Conservation (phyloP, 2,113 vertebrate species). For the Laticauda laticaudata region DNA sequence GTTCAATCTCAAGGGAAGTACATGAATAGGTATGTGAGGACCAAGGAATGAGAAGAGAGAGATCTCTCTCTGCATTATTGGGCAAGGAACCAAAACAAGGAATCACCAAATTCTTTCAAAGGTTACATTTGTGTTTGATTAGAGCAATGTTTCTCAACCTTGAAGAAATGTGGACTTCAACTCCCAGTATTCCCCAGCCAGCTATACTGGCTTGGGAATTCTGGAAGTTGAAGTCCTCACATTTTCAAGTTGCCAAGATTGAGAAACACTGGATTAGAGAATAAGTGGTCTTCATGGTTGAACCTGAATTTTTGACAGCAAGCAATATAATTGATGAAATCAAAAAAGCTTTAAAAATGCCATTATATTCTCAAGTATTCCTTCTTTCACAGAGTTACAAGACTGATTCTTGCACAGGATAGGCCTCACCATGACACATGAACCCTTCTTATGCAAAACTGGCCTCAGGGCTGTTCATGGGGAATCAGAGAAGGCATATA, state of each 20-base stretch:
- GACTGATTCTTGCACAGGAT: background rate
- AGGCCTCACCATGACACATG: background rate
- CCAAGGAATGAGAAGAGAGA: background rate
- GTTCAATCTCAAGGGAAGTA: background rate
- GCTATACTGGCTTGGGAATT: background rate
- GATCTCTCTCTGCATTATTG: background rate
- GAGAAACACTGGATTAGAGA: background rate
- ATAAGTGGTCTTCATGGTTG: background rate
- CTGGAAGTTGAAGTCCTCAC: background rate
- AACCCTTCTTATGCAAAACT: background rate
- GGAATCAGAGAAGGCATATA: background rate
- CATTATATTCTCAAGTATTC: background rate
- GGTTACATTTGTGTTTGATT: background rate
- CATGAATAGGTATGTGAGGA: too few relatives aligned
- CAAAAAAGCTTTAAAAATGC: background rate
- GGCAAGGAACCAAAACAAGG: background rate
- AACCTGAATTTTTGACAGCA: background rate
- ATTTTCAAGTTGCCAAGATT: background rate
- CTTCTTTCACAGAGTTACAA: background rate
- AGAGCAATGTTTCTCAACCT: background rate
- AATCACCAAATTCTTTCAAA: background rate
- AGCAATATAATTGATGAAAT: background rate
- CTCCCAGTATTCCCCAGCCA: background rate
- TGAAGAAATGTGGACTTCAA: background rate
- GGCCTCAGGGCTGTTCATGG: background rate